phyloP scores from a whole-genome alignment of 2,797 vertebrate species.

The Peromyscus nudipes region DNA sequence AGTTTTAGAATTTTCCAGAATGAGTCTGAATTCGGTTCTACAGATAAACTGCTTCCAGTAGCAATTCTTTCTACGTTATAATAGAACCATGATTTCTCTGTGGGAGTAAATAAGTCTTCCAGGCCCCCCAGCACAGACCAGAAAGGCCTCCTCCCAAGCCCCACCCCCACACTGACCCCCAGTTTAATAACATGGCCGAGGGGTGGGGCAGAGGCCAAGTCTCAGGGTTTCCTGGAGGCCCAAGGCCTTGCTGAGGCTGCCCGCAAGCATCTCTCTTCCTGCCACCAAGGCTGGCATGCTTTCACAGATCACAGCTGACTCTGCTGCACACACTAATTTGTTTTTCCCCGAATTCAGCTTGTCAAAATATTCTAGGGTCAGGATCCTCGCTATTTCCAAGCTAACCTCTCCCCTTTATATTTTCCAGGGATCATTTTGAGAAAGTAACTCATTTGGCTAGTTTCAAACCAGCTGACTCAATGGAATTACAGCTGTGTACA shows the following conservation, averaged over 20 bases:
- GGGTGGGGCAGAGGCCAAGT: slow-evolving; percentile 54
- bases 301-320: slow-evolving; percentile 67
- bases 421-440: slow-evolving; percentile 59
- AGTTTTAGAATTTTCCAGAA: slow-evolving; percentile 60
- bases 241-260: background rate
- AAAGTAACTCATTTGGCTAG: background rate
- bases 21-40: slow-evolving; percentile 27
- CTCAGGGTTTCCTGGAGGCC: slow-evolving; percentile 61
- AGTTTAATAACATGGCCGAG: background rate
- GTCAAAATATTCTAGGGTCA: slow-evolving; percentile 74
- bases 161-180: rapidly evolving
- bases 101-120: background rate
- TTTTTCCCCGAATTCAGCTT: slow-evolving; percentile 73
- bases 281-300: slow-evolving; percentile 58
- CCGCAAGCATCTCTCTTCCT: slow-evolving; percentile 63
- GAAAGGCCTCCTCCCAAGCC: background rate
- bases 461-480: slow-evolving; percentile 48
- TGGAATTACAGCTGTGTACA: background rate
- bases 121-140: background rate
- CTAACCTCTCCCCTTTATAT: slow-evolving; percentile 45
- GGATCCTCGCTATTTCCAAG: slow-evolving; percentile 55
- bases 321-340: slow-evolving; percentile 64
- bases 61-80: slow-evolving; percentile 38
- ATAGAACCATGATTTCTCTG: background rate
- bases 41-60: background rate